Evolutionary conservation across 2,113 vertebrate genomes (phyloP).

Genomic region (Pyxicephalus adspersus): DNA sequence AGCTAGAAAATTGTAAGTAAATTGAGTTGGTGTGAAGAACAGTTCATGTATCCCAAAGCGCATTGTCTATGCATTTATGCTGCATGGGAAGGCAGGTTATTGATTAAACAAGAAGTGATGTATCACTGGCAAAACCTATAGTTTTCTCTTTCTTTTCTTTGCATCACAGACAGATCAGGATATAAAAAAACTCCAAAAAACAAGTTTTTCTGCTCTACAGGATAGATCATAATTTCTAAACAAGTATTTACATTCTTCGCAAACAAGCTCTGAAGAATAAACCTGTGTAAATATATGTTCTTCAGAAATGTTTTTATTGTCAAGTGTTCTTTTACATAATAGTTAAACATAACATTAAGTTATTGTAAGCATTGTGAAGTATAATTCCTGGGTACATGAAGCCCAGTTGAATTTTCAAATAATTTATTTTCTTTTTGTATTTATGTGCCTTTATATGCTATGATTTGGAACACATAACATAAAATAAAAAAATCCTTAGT

Average conservation of each 20-base stretch:
- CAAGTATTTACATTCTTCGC: not conserved
- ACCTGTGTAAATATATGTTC: not conserved
- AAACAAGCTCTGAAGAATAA: not conserved
- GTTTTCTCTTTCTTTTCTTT: not conserved
- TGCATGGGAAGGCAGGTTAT: not conserved
- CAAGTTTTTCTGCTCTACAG: too few relatives aligned
- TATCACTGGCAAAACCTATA: not conserved
- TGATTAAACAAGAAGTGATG: not conserved
- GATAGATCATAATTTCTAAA: not conserved
- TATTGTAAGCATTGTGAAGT: too few relatives aligned
- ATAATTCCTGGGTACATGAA: too few relatives aligned
- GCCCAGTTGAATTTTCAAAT: too few relatives aligned
- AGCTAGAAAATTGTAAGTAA: not conserved
- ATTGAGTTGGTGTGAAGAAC: not conserved
- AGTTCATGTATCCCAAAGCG: conserved; percentile 4
- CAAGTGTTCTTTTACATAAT: not conserved
- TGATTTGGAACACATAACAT: too few relatives aligned
- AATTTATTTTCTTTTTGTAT: too few relatives aligned
- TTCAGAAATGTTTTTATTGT: not conserved
- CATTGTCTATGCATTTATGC: conserved; percentile 6
- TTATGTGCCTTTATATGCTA: too few relatives aligned
- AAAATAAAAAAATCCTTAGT: too few relatives aligned
- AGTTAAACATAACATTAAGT: too few relatives aligned
- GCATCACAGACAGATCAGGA: not conserved
- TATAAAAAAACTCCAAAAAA: too few relatives aligned